A percentile compares a stretch with the other conserved stretches of the same genome.
Conservation (phyloP, 2,888 invertebrate species). For the Hofmannophila pseudospretella region DNA sequence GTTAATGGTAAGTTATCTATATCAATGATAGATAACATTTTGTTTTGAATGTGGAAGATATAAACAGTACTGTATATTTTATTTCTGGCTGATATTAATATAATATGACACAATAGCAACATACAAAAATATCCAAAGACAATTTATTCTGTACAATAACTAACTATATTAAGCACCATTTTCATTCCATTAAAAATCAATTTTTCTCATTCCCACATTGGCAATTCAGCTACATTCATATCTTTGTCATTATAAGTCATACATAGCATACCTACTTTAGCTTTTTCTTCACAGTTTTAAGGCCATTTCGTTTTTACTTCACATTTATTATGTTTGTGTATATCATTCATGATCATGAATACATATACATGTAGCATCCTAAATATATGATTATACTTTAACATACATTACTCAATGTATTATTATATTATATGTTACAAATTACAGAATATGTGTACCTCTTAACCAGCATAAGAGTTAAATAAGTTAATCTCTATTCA, state of each 20-base stretch:
- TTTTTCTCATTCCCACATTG: constrained; percentile 33
- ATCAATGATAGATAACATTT: too few species aligned
- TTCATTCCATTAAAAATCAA: constrained; percentile 42
- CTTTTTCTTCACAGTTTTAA: constrained; percentile 39
- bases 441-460: constrained; percentile 69
- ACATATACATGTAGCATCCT: constrained; percentile 1
- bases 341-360: constrained; percentile 4
- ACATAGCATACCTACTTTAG: constrained; percentile 20
- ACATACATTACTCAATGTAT: constrained; percentile 23
- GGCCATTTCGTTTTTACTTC: constrained; percentile 36
- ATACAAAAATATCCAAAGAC: constrained; percentile 65
- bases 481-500: constrained; percentile 23
- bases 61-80: not conserved
- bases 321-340: constrained; percentile 18
- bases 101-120: constrained; percentile 39
- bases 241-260: constrained; percentile 23
- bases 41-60: not conserved
- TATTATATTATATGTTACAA: constrained; percentile 63
- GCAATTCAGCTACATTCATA: constrained; percentile 29
- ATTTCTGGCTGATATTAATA: not conserved
- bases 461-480: constrained; percentile 68
- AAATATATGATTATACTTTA: constrained; percentile 4
- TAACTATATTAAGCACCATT: constrained; percentile 75
- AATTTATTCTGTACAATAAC: constrained; percentile 77
- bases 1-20: too few species aligned